phyloP scores from a whole-genome alignment of 1,140 invertebrate species.

The Tenebrio molitor region DNA sequence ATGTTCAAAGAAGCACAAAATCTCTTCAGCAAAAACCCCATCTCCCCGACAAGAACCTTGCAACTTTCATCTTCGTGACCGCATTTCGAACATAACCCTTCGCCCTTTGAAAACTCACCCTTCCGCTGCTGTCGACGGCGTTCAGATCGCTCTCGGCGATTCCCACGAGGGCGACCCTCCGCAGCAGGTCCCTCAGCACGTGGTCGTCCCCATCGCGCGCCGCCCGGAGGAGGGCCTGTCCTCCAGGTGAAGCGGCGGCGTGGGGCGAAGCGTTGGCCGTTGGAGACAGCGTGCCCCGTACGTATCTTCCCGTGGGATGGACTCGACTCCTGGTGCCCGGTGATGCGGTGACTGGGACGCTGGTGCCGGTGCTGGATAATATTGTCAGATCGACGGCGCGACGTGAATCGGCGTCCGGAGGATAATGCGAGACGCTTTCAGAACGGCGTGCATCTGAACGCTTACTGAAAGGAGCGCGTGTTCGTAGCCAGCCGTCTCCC shows the following conservation, averaged over 20 bases:
- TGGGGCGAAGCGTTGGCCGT: constrained; percentile 60
- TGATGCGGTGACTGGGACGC: constrained; percentile 58
- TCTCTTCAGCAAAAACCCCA: too few species aligned
- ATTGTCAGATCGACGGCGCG: constrained; percentile 9
- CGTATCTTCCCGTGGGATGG: constrained; percentile 64
- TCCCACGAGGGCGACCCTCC: constrained; percentile 55
- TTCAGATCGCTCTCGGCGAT: constrained; percentile 62
- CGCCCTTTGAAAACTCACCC: constrained; percentile 63
- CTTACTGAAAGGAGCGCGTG: constrained; percentile 58
- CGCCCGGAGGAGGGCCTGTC: constrained; percentile 61
- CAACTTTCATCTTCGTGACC: too few species aligned
- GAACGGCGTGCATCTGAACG: constrained; percentile 52
- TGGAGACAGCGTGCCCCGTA: constrained; percentile 66
- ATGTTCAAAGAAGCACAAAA: too few species aligned
- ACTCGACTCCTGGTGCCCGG: constrained; percentile 59
- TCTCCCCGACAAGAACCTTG: too few species aligned
- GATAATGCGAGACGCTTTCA: constrained; percentile 2
- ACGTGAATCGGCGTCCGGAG: not conserved
- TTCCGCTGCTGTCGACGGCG: constrained; percentile 62
- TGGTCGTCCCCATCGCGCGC: constrained; percentile 64
- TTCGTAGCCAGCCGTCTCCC: constrained; percentile 50
- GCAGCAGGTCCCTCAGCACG: constrained; percentile 58
- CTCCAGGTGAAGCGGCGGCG: constrained; percentile 64
- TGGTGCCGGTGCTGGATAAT: constrained; percentile 4
- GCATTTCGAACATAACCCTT: too few species aligned